phyloP scores from a whole-genome alignment of 1,140 invertebrate species.

The Zaprionus capensis region DNA sequence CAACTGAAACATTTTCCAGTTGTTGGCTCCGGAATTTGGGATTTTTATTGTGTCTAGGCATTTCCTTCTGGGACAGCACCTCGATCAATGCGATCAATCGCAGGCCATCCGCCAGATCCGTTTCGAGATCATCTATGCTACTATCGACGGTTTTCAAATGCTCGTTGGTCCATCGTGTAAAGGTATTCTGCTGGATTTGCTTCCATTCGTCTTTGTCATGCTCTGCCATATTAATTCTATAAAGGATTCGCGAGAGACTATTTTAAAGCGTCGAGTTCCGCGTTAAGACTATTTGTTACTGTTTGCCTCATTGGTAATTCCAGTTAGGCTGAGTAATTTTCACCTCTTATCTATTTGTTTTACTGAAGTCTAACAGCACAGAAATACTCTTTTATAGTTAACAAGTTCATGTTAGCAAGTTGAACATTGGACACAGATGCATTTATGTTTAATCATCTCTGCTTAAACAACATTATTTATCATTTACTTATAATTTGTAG shows the following conservation, averaged over 20 bases:
- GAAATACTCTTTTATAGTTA: neutral
- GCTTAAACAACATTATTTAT: no score
- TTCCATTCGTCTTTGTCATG: constrained; percentile 97
- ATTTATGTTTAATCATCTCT: no score
- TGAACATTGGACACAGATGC: no score
- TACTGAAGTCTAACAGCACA: neutral
- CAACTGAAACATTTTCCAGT: constrained; percentile 96
- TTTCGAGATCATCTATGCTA: constrained; percentile 91
- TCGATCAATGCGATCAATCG: constrained; percentile 93
- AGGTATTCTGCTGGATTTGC: constrained; percentile 97
- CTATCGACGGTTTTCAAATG: constrained; percentile 93
- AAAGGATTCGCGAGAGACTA: neutral
- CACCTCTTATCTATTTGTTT: constrained; percentile 3
- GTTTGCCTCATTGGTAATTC: constrained; percentile 10
- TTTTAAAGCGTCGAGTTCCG: neutral
- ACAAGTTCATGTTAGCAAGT: no score
- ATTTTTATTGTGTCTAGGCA: constrained; percentile 94
- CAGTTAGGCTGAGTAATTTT: constrained; percentile 17
- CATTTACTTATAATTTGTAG: neutral
- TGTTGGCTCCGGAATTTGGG: constrained; percentile 95
- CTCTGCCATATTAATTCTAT: constrained; percentile 87
- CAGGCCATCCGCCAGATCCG: constrained; percentile 94
- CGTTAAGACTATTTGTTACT: constrained; percentile 6
- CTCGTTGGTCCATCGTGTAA: constrained; percentile 97
- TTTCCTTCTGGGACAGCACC: constrained; percentile 92